Base-by-base conservation (phyloP, 1,140 invertebrate species). In the Babylonia areolata region DNA sequence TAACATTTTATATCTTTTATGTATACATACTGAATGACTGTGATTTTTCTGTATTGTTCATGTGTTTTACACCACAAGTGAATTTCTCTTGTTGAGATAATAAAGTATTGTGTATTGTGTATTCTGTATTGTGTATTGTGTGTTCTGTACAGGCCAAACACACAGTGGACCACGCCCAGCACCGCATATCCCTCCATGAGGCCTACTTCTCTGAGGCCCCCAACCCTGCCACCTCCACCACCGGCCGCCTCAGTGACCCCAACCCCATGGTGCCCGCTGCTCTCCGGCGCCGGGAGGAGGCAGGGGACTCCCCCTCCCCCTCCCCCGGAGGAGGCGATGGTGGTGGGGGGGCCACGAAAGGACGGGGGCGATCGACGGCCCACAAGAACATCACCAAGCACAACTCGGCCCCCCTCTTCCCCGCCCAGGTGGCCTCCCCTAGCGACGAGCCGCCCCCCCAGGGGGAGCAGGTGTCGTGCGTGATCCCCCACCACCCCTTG, bases 101-200 rank as follows among this genome's bases (percentile, higher is more conserved):
- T n/a, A n/a, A n/a, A n/a, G n/a, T n/a, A n/a, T n/a, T n/a, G n/a
- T n/a, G n/a, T n/a, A n/a, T n/a, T n/a, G n/a, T n/a, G n/a, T n/a
- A n/a, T n/a, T n/a, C n/a, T n/a, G n/a, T n/a, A n/a, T n/a, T n/a
- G n/a, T n/a, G n/a, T n/a, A n/a, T n/a, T n/a, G n/a, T n/a, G n/a
- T n/a, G n/a, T n/a, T n/a, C n/a, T n/a, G n/a, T n/a, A 42, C 87
- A 94, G 93, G 93, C 93, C 28, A 94, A 93, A 73, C 92, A 93
- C 37, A 73, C 89, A 39, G 88, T 90, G 64, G 91, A 91, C 20
- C 91, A 92, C 64, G 87, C 86, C 2, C 88, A 91, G 39, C 92
- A 93, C 73, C 86, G 90, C 54, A 89, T 90, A 33, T 89, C 91
- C 15, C 58, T 85, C n/a, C 39, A 87, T n/a, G 91, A 91, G 37